phyloP scores from a whole-genome alignment of 2,113 vertebrate species.

The Isurus oxyrinchus region DNA sequence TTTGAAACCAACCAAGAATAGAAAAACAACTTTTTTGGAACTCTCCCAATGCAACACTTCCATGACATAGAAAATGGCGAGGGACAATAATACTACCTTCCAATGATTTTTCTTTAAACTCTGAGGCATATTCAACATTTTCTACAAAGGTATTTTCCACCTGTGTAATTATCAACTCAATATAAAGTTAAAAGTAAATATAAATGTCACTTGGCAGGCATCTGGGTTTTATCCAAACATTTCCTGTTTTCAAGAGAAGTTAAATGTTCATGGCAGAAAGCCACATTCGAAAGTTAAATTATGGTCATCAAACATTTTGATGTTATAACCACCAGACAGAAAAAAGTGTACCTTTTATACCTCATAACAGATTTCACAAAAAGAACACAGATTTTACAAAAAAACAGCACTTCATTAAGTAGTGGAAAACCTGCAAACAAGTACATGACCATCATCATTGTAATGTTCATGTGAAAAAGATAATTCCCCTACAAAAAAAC shows the following conservation, averaged over 20 bases:
- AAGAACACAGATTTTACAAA: background rate
- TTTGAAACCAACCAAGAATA: background rate
- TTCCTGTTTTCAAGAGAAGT: background rate
- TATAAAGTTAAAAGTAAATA: background rate
- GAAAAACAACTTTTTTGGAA: background rate
- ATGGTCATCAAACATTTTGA: background rate
- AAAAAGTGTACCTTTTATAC: background rate
- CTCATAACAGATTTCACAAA: background rate
- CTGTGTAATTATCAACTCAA: background rate
- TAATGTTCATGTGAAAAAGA: background rate
- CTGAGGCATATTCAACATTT: background rate
- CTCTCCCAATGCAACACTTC: background rate
- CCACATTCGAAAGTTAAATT: background rate
- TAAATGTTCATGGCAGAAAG: background rate
- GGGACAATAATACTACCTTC: background rate
- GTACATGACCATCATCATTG: background rate
- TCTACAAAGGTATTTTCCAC: background rate
- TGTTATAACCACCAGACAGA: background rate
- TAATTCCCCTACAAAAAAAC: background rate
- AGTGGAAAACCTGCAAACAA: background rate
- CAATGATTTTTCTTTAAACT: background rate
- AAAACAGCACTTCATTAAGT: background rate
- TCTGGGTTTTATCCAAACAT: conserved; percentile 6
- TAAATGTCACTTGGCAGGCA: background rate
- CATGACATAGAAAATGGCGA: background rate